Evolutionary conservation across 2,888 invertebrate species (phyloP).

Genomic region (Criorhina ranunculi): DNA sequence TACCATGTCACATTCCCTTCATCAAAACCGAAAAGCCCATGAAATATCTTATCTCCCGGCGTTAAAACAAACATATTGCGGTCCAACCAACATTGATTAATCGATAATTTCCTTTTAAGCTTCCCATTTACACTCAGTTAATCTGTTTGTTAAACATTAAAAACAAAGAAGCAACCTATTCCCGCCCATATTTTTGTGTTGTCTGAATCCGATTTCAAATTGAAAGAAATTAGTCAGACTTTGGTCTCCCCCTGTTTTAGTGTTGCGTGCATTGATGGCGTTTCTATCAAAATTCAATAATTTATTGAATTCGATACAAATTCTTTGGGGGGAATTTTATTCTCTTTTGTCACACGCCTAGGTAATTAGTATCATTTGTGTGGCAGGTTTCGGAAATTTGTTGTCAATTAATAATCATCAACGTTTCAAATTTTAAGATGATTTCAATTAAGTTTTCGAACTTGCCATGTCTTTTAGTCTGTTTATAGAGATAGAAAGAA

Average conservation of each 20-base stretch:
- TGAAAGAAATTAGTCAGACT: conserved; percentile 1
- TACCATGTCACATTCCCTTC: conserved; percentile 5
- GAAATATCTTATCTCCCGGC: conserved; percentile 12
- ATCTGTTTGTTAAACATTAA: conserved; percentile 26
- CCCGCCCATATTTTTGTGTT: conserved; percentile 20
- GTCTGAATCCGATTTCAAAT: background rate
- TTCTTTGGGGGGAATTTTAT: background rate
- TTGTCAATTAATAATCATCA: background rate
- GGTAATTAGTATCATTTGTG: conserved; percentile 22
- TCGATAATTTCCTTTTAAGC: conserved; percentile 18
- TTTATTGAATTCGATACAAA: conserved; percentile 24
- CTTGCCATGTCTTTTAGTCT: no score
- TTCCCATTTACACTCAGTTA: conserved; percentile 14
- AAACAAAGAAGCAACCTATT: conserved; percentile 20
- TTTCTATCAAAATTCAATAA: conserved; percentile 15
- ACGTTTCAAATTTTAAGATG: no score
- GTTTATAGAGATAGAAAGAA: no score
- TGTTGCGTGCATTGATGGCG: conserved; percentile 26
- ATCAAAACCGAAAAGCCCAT: background rate
- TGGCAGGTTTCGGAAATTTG: background rate
- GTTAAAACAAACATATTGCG: conserved; percentile 8
- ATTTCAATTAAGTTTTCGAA: no score
- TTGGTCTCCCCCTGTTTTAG: background rate
- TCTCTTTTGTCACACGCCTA: conserved; percentile 4
- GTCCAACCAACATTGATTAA: conserved; percentile 17